A percentile compares a stretch with the other conserved stretches of the same genome.
Evolutionary conservation across 2,113 vertebrate species (phyloP).

Genomic region (Actenoides lindsayi): DNA sequence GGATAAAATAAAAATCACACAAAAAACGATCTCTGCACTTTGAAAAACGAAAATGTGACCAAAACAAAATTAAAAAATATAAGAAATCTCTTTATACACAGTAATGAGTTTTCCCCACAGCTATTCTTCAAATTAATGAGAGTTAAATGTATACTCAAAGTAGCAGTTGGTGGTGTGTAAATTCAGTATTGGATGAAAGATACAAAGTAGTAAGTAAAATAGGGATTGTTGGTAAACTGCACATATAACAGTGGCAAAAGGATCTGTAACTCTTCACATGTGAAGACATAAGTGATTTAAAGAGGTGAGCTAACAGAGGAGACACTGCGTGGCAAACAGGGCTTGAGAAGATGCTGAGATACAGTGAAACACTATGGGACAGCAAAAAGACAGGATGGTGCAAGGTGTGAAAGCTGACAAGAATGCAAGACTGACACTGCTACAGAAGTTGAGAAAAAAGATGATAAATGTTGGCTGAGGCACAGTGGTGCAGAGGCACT

Average conservation of each 20-base stretch:
- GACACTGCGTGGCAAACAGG: background rate
- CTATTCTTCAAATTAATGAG: background rate
- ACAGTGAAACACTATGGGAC: background rate
- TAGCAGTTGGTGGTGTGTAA: background rate
- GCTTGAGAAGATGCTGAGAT: background rate
- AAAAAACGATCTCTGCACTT: background rate
- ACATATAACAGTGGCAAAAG: background rate
- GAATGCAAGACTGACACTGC: background rate
- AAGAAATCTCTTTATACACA: background rate
- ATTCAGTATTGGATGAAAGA: background rate
- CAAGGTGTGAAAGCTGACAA: background rate
- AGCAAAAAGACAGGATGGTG: background rate
- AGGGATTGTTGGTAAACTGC: background rate
- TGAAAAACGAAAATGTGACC: background rate
- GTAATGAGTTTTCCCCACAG: background rate
- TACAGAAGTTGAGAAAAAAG: background rate
- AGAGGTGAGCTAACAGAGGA: background rate
- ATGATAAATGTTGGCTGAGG: background rate
- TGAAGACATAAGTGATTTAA: background rate
- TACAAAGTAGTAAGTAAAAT: background rate
- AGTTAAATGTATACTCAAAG: background rate
- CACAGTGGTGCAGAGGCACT: background rate
- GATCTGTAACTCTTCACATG: background rate
- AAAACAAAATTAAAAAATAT: background rate
- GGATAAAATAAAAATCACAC: background rate